A percentile compares a stretch with the other conserved stretches of the same genome.
phyloP scores from a whole-genome alignment of 1,140 invertebrate species.

The Drosophila repleta region DNA sequence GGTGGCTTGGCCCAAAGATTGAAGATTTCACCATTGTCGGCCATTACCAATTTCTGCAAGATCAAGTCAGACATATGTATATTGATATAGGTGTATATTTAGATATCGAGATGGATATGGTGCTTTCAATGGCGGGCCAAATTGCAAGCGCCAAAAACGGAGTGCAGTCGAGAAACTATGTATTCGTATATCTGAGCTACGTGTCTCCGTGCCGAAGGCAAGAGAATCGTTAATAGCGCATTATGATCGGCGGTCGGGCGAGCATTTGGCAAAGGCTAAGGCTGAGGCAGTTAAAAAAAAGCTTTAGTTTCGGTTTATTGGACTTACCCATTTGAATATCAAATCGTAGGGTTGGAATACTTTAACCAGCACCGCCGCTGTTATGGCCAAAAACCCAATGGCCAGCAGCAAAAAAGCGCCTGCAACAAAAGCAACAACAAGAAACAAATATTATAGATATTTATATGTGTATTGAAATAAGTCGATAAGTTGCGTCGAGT shows the following conservation, averaged over 20 bases:
- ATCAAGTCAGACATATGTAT: slow-evolving; percentile 27
- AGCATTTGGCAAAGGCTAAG: slow-evolving; percentile 51
- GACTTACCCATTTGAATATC: slow-evolving; percentile 87
- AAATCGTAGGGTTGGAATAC: slow-evolving; percentile 89
- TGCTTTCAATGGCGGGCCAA: slow-evolving; percentile 32
- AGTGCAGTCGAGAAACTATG: slow-evolving; percentile 18
- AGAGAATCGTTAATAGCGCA: slow-evolving; percentile 26
- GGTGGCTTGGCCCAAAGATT: slow-evolving; percentile 93
- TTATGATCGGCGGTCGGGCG: slow-evolving; percentile 19
- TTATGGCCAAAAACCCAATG: slow-evolving; percentile 87
- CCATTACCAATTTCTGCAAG: slow-evolving; percentile 89
- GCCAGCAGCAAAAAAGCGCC: slow-evolving; percentile 88
- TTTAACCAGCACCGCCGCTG: slow-evolving; percentile 86
- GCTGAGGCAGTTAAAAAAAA: slow-evolving; percentile 51
- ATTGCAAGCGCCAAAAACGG: slow-evolving; percentile 38
- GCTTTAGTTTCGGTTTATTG: slow-evolving; percentile 42
- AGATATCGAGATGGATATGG: slow-evolving; percentile 11
- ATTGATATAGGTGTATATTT: slow-evolving; percentile 6
- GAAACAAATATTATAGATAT: slow-evolving; percentile 12
- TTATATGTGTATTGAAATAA: slow-evolving; percentile 4
- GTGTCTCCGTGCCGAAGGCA: slow-evolving; percentile 40
- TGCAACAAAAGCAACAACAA: slow-evolving; percentile 84
- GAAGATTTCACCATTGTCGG: slow-evolving; percentile 91
- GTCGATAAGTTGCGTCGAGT: slow-evolving; percentile 20
- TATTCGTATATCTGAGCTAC: slow-evolving; percentile 14